Evolutionary conservation across 2,113 vertebrate genomes (phyloP), one percentile per base, ranked within the genome.

Genomic region (Chaenogobius annularis): DNA sequence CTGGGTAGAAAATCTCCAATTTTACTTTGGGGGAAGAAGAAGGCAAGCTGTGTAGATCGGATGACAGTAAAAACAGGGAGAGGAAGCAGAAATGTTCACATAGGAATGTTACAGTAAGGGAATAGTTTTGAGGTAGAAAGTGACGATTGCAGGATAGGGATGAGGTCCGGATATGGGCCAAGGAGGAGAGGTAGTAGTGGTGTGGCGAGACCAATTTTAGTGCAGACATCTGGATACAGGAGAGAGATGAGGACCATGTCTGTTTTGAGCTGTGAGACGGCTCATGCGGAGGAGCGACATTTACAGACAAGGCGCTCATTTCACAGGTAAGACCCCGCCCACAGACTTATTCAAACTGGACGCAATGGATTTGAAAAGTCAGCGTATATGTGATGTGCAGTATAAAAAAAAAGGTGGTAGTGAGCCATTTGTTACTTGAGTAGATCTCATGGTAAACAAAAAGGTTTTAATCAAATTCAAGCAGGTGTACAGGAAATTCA

Each of bases 261-360:
- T 0, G 80, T 89, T 22, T 79, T 90, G 70, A 91, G 89, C 72
- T 93, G 90, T 1, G 71, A 78, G 0, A 23, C 61, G 0, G 63
- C 67, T 5, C 3, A 26, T 0, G 48, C 48, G 13, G 86, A 91
- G 67, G 85, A 93, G 40, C 81, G 74, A 40, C 76, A 85, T 62
- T n/a, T 67, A 63, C 47, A 82, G 7, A 17, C 66, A 3, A 85
- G 68, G 48, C 76, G 75, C 56, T 70, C 84, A 0, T 37, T 20
- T 46, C 72, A 55, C 80, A 90, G 92, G 92, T 93, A 83, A 69
- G 88, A 77, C 31, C 3, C 31, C 15, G 0, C 26, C 43, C 59
- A 72, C 74, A 55, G 83, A 69, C 67, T 68, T 2, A 50, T 71
- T 68, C 50, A 58, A n/a, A 19, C 44, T 54, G 1, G 19, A 1